These are phyloP conservation scores for Tenualosa ilisha DNA, from an alignment of 2,797 vertebrate species.

Conservation along the genomic window DNA sequence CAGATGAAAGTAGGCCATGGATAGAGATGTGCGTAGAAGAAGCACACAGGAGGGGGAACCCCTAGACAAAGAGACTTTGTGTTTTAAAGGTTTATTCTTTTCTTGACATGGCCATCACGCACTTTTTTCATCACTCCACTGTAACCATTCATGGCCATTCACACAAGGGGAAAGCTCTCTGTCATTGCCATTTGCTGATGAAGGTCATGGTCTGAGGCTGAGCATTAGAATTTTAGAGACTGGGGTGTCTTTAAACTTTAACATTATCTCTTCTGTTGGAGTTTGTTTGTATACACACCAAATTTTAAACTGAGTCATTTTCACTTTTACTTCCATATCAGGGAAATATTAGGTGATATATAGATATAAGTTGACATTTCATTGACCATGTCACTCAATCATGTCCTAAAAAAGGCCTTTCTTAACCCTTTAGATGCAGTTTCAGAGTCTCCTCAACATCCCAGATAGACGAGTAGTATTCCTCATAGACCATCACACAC, in stretches of 20 bases:
- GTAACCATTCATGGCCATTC: background rate
- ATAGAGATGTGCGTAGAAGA: background rate
- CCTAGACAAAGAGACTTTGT: background rate
- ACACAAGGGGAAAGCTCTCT: background rate
- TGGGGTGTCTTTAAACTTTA: too few species aligned
- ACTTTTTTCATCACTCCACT: background rate
- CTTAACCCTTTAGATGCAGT: background rate
- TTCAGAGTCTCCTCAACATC: background rate
- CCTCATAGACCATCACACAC: too few species aligned
- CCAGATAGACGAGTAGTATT: background rate
- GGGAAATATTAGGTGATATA: too few species aligned
- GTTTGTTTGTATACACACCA: too few species aligned
- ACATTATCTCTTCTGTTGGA: too few species aligned
- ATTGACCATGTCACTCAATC: too few species aligned
- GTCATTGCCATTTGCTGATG: background rate
- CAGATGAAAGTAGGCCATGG: constrained; percentile 2
- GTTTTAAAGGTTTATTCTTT: background rate
- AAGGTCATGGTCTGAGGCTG: background rate
- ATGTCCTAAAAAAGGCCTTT: too few species aligned
- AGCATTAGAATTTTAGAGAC: too few species aligned
- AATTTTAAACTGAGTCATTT: too few species aligned
- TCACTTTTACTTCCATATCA: too few species aligned
- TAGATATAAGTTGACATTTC: too few species aligned
- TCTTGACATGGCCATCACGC: background rate
- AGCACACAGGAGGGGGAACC: constrained; percentile 1